A percentile compares a stretch with the other conserved stretches of the same genome.
Conservation (phyloP, 2,888 invertebrate genomes). For the Pycnomerus fuliginosus region DNA sequence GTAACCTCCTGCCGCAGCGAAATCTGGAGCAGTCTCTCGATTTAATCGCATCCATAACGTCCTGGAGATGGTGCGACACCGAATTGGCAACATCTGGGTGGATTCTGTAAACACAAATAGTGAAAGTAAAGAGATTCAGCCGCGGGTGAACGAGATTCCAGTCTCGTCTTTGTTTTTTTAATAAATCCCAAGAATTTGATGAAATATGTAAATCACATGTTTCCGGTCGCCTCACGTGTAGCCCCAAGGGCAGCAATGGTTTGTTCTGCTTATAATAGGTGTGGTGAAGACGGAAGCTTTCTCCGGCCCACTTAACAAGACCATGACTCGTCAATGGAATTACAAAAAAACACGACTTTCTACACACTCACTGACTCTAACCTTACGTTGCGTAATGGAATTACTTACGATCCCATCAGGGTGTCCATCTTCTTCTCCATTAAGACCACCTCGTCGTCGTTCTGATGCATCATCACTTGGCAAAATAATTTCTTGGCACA, state of each 20-base stretch:
- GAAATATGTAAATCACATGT: too few relatives aligned
- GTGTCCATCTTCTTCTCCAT: conserved; percentile 83
- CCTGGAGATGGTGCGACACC: conserved; percentile 68
- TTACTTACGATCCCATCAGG: conserved; percentile 70
- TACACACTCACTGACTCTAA: conserved; percentile 15
- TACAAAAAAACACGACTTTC: conserved; percentile 31
- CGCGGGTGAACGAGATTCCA: conserved; percentile 14
- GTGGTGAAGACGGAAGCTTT: conserved; percentile 26
- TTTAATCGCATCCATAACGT: conserved; percentile 73
- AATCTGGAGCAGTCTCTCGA: conserved; percentile 68
- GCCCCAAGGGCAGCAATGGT: conserved; percentile 9
- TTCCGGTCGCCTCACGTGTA: conserved; percentile 13
- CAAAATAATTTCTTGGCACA: conserved; percentile 79
- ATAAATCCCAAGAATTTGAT: conserved; percentile 2
- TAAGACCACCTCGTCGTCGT: conserved; percentile 66
- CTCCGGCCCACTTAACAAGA: conserved; percentile 28
- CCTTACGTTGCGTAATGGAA: conserved; percentile 5
- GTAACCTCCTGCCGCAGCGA: conserved; percentile 53
- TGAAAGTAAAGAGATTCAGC: conserved; percentile 19
- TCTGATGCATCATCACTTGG: conserved; percentile 69
- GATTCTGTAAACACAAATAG: conserved; percentile 59
- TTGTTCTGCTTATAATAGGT: conserved; percentile 22
- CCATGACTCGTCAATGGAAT: conserved; percentile 25
- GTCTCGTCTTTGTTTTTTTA: conserved; percentile 10
- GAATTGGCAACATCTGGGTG: conserved; percentile 60